A percentile compares a stretch with the other conserved stretches of the same genome.
Conservation (phyloP, 2,888 invertebrate genomes). For the Orchesella flavescens region DNA sequence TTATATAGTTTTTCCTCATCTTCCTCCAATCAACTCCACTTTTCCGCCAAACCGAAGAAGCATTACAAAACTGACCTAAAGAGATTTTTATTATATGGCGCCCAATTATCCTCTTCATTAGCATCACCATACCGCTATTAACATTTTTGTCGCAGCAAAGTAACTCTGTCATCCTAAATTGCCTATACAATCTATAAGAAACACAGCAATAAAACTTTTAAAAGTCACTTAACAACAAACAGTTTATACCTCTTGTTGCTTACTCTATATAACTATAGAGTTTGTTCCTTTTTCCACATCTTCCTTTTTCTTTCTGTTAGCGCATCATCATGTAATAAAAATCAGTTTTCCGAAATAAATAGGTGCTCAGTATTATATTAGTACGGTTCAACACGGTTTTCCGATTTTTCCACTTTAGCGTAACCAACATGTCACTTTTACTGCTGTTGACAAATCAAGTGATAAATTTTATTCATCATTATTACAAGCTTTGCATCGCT, state of each 20-base stretch:
- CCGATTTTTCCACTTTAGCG: constrained; percentile 18
- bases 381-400: constrained; percentile 19
- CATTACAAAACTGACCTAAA: constrained; percentile 54
- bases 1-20: constrained; percentile 56
- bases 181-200: constrained; percentile 1
- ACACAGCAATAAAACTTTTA: constrained; percentile 53
- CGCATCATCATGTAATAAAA: constrained; percentile 46
- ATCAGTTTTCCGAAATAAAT: constrained; percentile 15
- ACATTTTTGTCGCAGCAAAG: constrained; percentile 57
- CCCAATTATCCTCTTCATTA: constrained; percentile 67
- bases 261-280: constrained; percentile 19
- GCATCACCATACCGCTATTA: constrained; percentile 61
- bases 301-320: constrained; percentile 5
- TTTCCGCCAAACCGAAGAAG: constrained; percentile 58
- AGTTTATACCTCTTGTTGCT: constrained; percentile 14
- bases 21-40: constrained; percentile 56
- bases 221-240: constrained; percentile 21
- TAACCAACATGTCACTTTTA: constrained; percentile 48
- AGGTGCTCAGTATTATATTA: constrained; percentile 30
- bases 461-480: constrained; percentile 45
- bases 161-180: not conserved
- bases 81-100: constrained; percentile 55
- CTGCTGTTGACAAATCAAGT: constrained; percentile 17
- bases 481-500: not conserved
- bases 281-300: constrained; percentile 4